phyloP scores from a whole-genome alignment of 2,888 invertebrate species.

The Orthosia gothica region DNA sequence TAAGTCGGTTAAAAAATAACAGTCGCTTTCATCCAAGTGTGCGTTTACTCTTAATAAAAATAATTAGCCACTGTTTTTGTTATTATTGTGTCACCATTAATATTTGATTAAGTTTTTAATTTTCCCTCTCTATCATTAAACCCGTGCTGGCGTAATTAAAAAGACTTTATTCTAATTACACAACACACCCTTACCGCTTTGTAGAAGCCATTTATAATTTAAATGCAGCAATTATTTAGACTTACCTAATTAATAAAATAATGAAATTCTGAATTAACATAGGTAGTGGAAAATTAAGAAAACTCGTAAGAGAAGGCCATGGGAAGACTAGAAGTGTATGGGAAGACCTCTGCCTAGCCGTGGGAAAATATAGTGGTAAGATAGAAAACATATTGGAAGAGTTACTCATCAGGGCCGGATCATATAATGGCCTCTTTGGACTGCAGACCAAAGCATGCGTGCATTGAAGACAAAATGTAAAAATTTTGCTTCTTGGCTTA shows the following conservation, averaged over 20 bases:
- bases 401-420: too few relatives aligned
- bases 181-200: conserved; percentile 8
- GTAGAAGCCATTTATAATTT: conserved; percentile 38
- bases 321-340: too few relatives aligned
- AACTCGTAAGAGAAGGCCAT: background rate
- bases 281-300: background rate
- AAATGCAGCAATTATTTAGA: conserved; percentile 5
- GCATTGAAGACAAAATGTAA: too few relatives aligned
- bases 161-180: conserved; percentile 55
- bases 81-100: conserved; percentile 62
- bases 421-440: too few relatives aligned
- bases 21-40: conserved; percentile 4
- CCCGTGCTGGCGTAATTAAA: conserved; percentile 46
- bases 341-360: too few relatives aligned
- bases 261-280: background rate
- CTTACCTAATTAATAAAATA: background rate
- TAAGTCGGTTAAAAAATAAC: too few relatives aligned
- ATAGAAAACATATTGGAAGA: too few relatives aligned
- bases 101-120: conserved; percentile 48
- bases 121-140: conserved; percentile 39
- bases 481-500: too few relatives aligned
- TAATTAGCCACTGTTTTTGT: conserved; percentile 15
- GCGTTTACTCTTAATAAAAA: conserved; percentile 45
- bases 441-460: too few relatives aligned
- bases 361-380: too few relatives aligned